These are phyloP conservation scores for Euglossa dilemma DNA, from an alignment of 1,140 invertebrate species.

Conservation along the genomic window DNA sequence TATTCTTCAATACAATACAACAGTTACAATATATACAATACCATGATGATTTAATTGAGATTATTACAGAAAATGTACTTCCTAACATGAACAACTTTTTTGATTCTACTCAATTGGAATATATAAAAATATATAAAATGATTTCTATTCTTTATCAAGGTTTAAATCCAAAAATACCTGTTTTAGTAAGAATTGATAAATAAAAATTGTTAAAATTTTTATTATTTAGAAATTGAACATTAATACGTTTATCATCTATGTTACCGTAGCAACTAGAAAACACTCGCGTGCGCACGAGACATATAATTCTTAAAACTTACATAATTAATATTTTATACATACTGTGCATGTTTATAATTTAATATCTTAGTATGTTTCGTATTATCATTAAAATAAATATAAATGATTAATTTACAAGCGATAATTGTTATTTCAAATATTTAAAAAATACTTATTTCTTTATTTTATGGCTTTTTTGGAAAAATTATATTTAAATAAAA, in stretches of 20 bases:
- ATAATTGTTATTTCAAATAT: not conserved
- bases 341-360: not conserved
- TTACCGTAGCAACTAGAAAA: conserved; percentile 56
- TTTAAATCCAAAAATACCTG: conserved; percentile 71
- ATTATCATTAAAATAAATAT: not conserved
- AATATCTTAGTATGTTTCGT: conserved; percentile 2
- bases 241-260: conserved; percentile 9
- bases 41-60: conserved; percentile 63
- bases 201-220: conserved; percentile 36
- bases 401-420: not conserved
- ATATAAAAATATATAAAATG: conserved; percentile 72
- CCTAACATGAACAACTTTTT: conserved; percentile 58
- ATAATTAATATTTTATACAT: not conserved
- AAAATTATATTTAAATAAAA: not conserved
- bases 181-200: conserved; percentile 66
- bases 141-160: conserved; percentile 69
- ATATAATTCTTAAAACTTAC: not conserved
- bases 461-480: not conserved
- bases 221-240: not conserved
- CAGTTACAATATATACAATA: conserved; percentile 72
- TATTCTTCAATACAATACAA: conserved; percentile 70
- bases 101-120: conserved; percentile 61
- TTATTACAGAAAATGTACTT: conserved; percentile 66
- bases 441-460: conserved; percentile 1
- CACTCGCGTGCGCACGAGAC: not conserved